Evolutionary conservation across 2,797 vertebrate genomes (phyloP), one percentile per base, ranked within the genome.

Genomic region (Lemur catta): DNA sequence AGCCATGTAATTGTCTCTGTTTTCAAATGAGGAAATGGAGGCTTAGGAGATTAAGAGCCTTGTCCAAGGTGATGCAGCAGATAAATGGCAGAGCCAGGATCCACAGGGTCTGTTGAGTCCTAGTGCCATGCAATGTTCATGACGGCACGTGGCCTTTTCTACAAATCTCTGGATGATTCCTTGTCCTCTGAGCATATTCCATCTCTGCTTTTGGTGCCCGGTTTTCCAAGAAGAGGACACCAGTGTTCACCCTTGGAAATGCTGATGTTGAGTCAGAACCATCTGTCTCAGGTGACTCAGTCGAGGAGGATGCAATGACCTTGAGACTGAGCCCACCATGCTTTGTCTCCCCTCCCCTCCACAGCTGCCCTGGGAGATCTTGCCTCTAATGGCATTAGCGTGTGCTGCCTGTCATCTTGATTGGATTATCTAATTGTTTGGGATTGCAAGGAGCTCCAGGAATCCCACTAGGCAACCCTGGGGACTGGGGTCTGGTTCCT

Each of bases 371-470:
- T 33, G 43, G 55, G 61, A 93, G 76, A 80, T 33, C 46, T 74
- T 65, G 33, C 57, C 41, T 89, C 78, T 97, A 92, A 89, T 38
- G 67, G 87, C 72, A n/a, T 96, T 48, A 82, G 69, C 26, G 6
- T 46, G 57, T n/a, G 13, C 52, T 0, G n/a, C 67, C 72, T 79
- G 55, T 6, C 0, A 4, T 5, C 63, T 3, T 85, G 82, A 94
- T 75, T 96, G 93, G 81, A 74, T 94, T 88, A 92, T 71, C 89
- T 43, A 79, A 91, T 84, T 81, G 76, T 89, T 84, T 50, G 72
- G 92, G 75, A 84, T 28, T 76, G 84, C 78, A 90, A 50, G 57
- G n/a, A 13, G 13, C 72, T 94, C 72, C 81, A 79, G 72, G 88
- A 87, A 82, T 85, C 69, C 50, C 30, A 24, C 78, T 85, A 24